Percentiles rank a stretch among this genome's conserved stretches.
These are phyloP conservation scores for Muscina levida DNA, from an alignment of 2,888 invertebrate genomes.

Conservation along the genomic window DNA sequence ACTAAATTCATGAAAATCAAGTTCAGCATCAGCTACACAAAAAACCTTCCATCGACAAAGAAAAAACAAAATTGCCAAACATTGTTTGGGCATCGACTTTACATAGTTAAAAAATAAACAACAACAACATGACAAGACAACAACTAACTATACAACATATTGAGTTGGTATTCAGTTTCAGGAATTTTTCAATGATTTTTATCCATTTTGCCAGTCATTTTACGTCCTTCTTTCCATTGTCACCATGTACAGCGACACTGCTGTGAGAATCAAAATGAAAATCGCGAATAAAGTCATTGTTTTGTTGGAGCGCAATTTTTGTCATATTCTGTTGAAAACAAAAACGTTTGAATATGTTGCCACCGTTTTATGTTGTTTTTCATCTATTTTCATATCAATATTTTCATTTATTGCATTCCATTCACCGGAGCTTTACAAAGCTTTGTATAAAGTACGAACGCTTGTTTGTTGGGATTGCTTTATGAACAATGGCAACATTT, in stretches of 20 bases:
- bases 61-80: too few species aligned
- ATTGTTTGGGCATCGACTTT: too few species aligned
- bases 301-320: conserved; percentile 61
- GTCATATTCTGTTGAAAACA: conserved; percentile 41
- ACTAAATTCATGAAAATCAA: too few species aligned
- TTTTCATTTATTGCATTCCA: conserved; percentile 65
- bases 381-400: conserved; percentile 55
- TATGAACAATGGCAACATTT: background rate
- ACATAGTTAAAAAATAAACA: too few species aligned
- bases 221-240: conserved; percentile 38
- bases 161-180: conserved; percentile 56
- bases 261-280: conserved; percentile 19
- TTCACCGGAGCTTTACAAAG: conserved; percentile 43
- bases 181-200: conserved; percentile 36
- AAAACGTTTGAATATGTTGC: conserved; percentile 39
- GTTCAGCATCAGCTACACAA: too few species aligned
- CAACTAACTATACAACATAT: conserved; percentile 51
- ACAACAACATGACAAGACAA: background rate
- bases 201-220: conserved; percentile 25
- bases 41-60: too few species aligned
- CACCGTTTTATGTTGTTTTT: conserved; percentile 7
- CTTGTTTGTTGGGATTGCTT: background rate
- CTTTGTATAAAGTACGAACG: conserved; percentile 7
- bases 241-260: conserved; percentile 58
- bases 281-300: conserved; percentile 59